Evolutionary conservation across 2,797 vertebrate species (phyloP).

Genomic region (Clarias fuscus): DNA sequence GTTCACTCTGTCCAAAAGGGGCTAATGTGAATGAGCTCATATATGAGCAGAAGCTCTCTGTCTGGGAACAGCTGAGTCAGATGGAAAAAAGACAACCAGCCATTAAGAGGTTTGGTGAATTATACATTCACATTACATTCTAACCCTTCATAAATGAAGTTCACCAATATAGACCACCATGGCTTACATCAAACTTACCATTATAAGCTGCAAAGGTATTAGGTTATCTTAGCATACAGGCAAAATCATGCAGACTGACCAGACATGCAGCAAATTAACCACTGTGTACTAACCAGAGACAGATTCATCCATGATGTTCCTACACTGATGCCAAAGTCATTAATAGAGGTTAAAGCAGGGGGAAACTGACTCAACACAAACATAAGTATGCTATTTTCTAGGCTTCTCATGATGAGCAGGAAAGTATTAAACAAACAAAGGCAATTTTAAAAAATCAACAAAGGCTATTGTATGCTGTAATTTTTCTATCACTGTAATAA

Average conservation of each 20-base stretch:
- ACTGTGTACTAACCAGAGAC: background rate
- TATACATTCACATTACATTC: slow-evolving; percentile 16
- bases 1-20: background rate
- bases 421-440: background rate
- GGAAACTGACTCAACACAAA: slow-evolving; percentile 14
- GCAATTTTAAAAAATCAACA: background rate
- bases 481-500: background rate
- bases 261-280: slow-evolving; percentile 15
- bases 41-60: slow-evolving; percentile 11
- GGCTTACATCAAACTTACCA: slow-evolving; percentile 20
- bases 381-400: background rate
- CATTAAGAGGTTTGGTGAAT: slow-evolving; percentile 16
- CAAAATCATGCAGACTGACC: slow-evolving; percentile 8
- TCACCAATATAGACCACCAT: slow-evolving; percentile 4
- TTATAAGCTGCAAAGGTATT: slow-evolving; percentile 30
- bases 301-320: slow-evolving; percentile 11
- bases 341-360: slow-evolving; percentile 13
- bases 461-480: background rate
- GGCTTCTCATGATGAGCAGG: slow-evolving; percentile 1
- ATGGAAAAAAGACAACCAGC: slow-evolving; percentile 27
- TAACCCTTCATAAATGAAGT: background rate
- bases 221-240: slow-evolving; percentile 10
- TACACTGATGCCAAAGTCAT: background rate
- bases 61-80: slow-evolving; percentile 38
- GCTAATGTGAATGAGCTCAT: slow-evolving; percentile 46